Base-by-base conservation (phyloP, 2,113 vertebrate species). In the Pseudonaja textilis region DNA sequence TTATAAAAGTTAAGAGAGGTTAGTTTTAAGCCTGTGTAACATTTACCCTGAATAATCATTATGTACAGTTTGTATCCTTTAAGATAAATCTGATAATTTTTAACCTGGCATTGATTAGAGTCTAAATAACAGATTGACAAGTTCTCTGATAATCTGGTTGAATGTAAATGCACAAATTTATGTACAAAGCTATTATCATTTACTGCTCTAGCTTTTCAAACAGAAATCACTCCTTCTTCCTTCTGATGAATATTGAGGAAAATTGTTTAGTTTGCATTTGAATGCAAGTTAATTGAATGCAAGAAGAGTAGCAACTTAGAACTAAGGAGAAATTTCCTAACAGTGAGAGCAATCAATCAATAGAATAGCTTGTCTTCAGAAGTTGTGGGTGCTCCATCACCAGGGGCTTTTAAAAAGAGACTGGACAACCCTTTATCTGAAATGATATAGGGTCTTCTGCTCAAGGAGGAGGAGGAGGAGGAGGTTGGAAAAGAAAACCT, bases 121-220 rank as follows among this genome's bases (percentile, higher is more conserved):
- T 10, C 1, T 1, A 54, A 64, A 47, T 91, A 3, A 42, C 34
- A 1, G 6, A 59, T 90, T 94, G 25, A 22, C 61, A 34, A 93
- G n/a, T 92, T 93, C 94, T 91, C 89, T 88, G 95, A 47, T 92
- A 93, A n/a, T 52, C 89, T 94, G 64, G 86, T 92, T 89, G 93
- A 87, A 61, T 23, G 18, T 52, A 89, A 39, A 0, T 52, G n/a
- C 26, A 16, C 42, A 55, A 0, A 0, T 61, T 50, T 29, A 10
- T 74, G 34, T 25, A 20, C 52, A 55, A 0, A 0, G 74, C 45
- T 34, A 8, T 74, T n/a, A 39, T 45, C 0, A 0, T 2, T 88
- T 88, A 88, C 89, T 29, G 4, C 2, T 29, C 0, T 0, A 86
- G 64, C 59, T 94, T 12, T 47, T 26, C 10, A 47, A 90, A 91